These are phyloP conservation scores for Pholis gunnellus DNA, from an alignment of 2,113 vertebrate genomes.

Conservation along the genomic window DNA sequence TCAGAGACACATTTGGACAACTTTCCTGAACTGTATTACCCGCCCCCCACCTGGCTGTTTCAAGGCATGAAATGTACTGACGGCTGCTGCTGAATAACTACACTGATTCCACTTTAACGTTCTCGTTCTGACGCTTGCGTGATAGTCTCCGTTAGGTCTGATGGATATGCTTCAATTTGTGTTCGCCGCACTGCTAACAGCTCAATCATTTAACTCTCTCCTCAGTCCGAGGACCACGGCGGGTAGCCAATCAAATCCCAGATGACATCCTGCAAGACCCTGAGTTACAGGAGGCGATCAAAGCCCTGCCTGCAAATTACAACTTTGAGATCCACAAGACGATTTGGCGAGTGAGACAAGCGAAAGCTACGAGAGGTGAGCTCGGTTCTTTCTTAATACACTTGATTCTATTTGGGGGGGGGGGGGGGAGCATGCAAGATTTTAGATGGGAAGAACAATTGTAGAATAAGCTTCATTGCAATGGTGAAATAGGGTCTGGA, in stretches of 20 bases:
- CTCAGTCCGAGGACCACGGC: constrained; percentile 78
- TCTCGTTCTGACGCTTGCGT: too few relatives aligned
- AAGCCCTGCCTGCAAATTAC: constrained; percentile 91
- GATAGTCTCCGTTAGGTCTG: background rate
- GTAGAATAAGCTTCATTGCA: background rate
- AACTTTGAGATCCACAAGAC: constrained; percentile 99
- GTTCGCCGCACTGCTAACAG: background rate
- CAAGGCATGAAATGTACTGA: background rate
- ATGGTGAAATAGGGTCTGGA: background rate
- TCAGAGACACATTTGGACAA: background rate
- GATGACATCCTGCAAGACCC: constrained; percentile 89
- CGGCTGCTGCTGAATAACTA: background rate
- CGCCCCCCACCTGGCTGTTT: background rate
- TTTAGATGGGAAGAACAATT: background rate
- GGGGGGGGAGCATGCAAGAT: background rate
- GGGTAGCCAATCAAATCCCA: constrained; percentile 91
- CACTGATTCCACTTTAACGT: background rate
- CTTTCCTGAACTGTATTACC: background rate
- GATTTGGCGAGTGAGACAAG: constrained; percentile 93
- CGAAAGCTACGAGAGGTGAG: constrained; percentile 89
- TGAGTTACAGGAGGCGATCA: constrained; percentile 86
- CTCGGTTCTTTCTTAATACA: background rate
- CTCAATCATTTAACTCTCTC: constrained; percentile 35
- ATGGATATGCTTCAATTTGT: constrained; percentile 8
- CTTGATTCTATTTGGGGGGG: background rate